These are phyloP conservation scores for Drosophila biarmipes DNA, from an alignment of 1,140 invertebrate species.

Conservation along the genomic window DNA sequence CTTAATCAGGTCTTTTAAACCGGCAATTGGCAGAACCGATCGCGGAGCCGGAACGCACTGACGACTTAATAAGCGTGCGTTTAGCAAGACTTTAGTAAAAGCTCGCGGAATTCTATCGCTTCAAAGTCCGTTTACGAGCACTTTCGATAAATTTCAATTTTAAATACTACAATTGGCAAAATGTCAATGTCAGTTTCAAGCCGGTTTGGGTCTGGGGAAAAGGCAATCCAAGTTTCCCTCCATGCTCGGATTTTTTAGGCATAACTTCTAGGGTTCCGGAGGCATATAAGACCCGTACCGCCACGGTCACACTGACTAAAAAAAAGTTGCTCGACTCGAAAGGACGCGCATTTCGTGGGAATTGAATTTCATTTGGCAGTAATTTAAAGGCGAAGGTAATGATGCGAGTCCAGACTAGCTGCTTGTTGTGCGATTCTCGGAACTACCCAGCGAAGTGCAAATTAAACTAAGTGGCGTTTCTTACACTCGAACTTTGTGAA, in stretches of 20 bases:
- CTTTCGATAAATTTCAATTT: no score
- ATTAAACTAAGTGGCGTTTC: not conserved
- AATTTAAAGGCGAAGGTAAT: constrained; percentile 26
- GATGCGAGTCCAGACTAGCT: not conserved
- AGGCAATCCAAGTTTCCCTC: not conserved
- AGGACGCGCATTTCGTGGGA: constrained; percentile 16
- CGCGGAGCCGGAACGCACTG: no score
- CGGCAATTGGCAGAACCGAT: no score
- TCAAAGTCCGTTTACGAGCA: no score
- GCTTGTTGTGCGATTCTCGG: not conserved
- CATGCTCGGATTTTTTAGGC: not conserved
- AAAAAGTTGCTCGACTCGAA: constrained; percentile 3
- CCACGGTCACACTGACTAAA: constrained; percentile 2
- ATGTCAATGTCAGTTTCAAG: no score
- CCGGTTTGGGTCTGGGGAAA: not conserved
- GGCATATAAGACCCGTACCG: not conserved
- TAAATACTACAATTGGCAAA: no score
- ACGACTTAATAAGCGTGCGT: no score
- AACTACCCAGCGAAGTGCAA: not conserved
- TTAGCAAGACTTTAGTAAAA: no score
- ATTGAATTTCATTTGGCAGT: constrained; percentile 7
- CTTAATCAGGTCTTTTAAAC: no score
- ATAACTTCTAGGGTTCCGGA: not conserved
- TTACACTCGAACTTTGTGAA: no score
- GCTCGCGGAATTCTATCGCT: no score